Conservation (phyloP, 2,888 invertebrate species). For the Melieria picta region DNA sequence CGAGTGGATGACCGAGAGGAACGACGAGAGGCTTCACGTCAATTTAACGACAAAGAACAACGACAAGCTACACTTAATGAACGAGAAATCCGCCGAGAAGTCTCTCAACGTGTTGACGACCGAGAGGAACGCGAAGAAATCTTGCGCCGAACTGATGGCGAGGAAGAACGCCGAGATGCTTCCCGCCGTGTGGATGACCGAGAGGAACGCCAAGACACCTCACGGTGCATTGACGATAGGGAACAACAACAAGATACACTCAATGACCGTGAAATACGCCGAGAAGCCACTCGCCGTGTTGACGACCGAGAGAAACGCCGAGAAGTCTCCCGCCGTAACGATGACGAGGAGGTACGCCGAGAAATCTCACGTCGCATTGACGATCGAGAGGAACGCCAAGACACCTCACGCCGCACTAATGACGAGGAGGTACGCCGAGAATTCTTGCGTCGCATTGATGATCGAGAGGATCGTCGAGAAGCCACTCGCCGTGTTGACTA, state of each 20-base stretch:
- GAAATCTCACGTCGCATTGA: constrained; percentile 11
- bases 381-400: not conserved
- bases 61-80: not conserved
- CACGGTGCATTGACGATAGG: too few relatives aligned
- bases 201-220: too few relatives aligned
- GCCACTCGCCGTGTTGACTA: too few relatives aligned
- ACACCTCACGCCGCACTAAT: too few relatives aligned
- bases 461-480: not conserved
- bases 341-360: constrained; percentile 14
- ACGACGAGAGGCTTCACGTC: not conserved
- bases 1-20: constrained; percentile 1
- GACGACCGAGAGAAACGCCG: constrained; percentile 25
- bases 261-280: too few relatives aligned
- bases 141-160: constrained; percentile 3
- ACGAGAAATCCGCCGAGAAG: too few relatives aligned
- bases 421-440: too few relatives aligned
- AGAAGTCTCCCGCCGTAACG: not conserved
- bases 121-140: constrained; percentile 1
- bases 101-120: not conserved
- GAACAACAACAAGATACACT: too few relatives aligned
- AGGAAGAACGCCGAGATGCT: constrained; percentile 9
- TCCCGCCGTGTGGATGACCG: too few relatives aligned
- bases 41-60: constrained; percentile 4
- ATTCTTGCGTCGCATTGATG: too few relatives aligned
- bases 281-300: not conserved